Conservation (phyloP, 1,140 invertebrate genomes). For the Halictus rubicundus region DNA sequence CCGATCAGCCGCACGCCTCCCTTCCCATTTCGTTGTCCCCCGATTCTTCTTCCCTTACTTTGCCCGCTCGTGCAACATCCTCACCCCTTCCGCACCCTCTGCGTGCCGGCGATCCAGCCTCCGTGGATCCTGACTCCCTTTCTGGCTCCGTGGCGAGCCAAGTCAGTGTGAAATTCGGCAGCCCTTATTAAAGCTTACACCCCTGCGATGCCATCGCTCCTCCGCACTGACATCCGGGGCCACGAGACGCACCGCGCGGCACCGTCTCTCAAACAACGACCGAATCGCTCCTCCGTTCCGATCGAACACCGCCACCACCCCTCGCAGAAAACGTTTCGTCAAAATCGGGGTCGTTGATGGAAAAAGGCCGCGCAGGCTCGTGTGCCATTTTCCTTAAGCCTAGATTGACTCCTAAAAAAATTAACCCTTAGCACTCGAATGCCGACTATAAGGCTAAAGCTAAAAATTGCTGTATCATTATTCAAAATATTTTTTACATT, state of each 20-base stretch:
- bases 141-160: constrained; percentile 55
- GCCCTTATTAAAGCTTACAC: constrained; percentile 79
- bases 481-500: no score
- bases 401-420: no score
- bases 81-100: constrained; percentile 41
- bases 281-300: neutral
- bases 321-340: no score
- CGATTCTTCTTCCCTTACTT: constrained; percentile 65
- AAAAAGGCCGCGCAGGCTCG: no score
- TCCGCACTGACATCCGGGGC: neutral
- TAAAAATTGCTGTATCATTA: no score
- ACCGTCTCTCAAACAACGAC: constrained; percentile 37
- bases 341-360: no score
- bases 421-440: no score
- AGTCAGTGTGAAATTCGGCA: constrained; percentile 80
- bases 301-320: no score
- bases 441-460: no score
- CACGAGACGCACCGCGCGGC: neutral
- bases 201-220: constrained; percentile 42
- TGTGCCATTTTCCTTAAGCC: no score
- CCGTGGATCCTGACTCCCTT: constrained; percentile 28
- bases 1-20: constrained; percentile 70
- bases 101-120: constrained; percentile 25
- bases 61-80: constrained; percentile 36
- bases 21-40: constrained; percentile 52